A percentile compares a stretch with the other conserved stretches of the same genome.
Conservation (phyloP, 2,888 invertebrate genomes). For the Xestia xanthographa region DNA sequence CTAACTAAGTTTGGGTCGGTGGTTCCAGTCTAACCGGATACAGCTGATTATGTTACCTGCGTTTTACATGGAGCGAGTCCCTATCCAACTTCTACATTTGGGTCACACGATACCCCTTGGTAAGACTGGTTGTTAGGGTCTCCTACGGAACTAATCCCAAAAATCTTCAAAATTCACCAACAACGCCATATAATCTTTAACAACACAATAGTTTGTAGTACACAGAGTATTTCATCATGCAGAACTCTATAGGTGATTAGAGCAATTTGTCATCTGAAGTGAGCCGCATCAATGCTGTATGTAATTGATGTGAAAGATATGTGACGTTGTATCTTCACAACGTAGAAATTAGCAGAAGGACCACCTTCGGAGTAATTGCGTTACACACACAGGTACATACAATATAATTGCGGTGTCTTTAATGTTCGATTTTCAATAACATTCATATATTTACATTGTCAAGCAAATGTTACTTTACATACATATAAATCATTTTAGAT, state of each 20-base stretch:
- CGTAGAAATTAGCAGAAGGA: conserved; percentile 10
- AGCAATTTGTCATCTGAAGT: conserved; percentile 68
- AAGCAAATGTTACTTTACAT: too few species aligned
- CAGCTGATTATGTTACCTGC: background rate
- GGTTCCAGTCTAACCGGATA: background rate
- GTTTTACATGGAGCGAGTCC: background rate
- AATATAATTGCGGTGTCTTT: background rate
- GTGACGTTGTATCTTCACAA: conserved; percentile 7
- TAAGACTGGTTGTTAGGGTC: background rate
- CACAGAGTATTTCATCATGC: conserved; percentile 16
- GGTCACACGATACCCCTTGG: background rate
- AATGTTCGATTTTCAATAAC: background rate
- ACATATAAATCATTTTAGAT: too few species aligned
- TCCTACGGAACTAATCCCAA: background rate
- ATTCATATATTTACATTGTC: background rate
- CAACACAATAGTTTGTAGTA: background rate
- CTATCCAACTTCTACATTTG: background rate
- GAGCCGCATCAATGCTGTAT: conserved; percentile 44
- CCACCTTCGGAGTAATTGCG: background rate
- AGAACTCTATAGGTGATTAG: conserved; percentile 41
- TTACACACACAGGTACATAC: background rate
- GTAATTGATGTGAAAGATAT: conserved; percentile 62
- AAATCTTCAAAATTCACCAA: background rate
- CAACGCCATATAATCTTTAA: background rate
- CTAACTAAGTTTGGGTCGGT: background rate